These are phyloP conservation scores for Phylloscopus whistleri DNA, from an alignment of 2,113 vertebrate genomes.

Conservation along the genomic window DNA sequence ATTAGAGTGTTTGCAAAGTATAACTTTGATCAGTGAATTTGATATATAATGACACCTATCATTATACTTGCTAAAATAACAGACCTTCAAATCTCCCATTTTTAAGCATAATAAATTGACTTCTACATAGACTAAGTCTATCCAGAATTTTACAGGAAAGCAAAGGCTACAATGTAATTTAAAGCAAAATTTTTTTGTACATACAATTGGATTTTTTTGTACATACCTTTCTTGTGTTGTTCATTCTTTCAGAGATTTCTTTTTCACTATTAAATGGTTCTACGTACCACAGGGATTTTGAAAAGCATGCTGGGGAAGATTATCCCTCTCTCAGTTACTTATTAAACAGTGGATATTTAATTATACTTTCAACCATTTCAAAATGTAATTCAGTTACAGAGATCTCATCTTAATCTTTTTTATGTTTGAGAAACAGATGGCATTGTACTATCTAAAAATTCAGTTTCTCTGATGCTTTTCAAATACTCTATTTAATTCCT, in stretches of 20 bases:
- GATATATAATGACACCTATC: not conserved
- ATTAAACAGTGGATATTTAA: not conserved
- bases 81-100: not conserved
- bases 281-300: not conserved
- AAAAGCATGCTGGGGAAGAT: not conserved
- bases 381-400: not conserved
- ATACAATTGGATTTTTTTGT: not conserved
- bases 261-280: not conserved
- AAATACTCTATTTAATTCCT: not conserved
- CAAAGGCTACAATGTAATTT: not conserved
- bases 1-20: not conserved
- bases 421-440: not conserved
- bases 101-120: not conserved
- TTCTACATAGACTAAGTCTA: not conserved
- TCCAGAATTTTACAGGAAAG: not conserved
- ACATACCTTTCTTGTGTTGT: not conserved
- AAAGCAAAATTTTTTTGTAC: not conserved
- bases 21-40: not conserved
- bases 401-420: not conserved
- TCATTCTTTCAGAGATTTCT: not conserved
- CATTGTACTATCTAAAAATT: not conserved
- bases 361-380: not conserved
- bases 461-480: not conserved
- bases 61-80: not conserved
- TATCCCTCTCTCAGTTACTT: not conserved